Evolutionary conservation across 2,797 vertebrate species (phyloP).

Genomic region (Aplochiton taeniatus): DNA sequence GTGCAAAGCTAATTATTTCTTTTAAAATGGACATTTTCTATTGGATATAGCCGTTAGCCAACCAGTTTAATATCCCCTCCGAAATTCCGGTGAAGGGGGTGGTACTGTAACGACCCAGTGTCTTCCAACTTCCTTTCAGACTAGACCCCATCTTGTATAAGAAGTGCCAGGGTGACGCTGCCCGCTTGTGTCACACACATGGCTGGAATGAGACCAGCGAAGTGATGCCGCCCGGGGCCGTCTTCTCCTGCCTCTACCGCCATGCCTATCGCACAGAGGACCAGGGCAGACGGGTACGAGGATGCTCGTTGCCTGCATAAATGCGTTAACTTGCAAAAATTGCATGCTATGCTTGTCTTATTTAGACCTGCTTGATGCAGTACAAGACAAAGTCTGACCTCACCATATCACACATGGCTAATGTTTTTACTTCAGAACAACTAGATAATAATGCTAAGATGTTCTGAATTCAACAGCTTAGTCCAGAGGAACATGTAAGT

Average conservation of each 20-base stretch:
- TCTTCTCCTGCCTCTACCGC: slow-evolving; percentile 87
- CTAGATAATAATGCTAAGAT: not conserved
- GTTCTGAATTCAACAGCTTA: slow-evolving; percentile 47
- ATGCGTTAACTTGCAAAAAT: too few species aligned
- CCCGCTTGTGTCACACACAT: slow-evolving; percentile 84
- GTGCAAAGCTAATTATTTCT: too few species aligned
- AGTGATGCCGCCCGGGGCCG: slow-evolving; percentile 82
- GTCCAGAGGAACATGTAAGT: slow-evolving; percentile 39
- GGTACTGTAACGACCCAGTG: not conserved
- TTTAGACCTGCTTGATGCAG: too few species aligned
- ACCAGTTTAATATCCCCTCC: not conserved
- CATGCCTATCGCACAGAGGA: slow-evolving; percentile 88
- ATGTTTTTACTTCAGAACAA: not conserved
- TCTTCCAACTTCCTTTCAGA: slow-evolving; percentile 51
- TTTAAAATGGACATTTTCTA: too few species aligned
- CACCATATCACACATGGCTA: too few species aligned
- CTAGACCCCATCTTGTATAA: slow-evolving; percentile 85
- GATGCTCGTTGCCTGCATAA: too few species aligned
- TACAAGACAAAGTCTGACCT: too few species aligned
- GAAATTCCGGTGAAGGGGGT: too few species aligned
- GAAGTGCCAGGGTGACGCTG: slow-evolving; percentile 88
- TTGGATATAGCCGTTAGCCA: not conserved
- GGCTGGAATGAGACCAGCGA: slow-evolving; percentile 89
- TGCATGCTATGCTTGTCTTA: too few species aligned
- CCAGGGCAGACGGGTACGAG: slow-evolving; percentile 83